Evolutionary conservation across 2,113 vertebrate species (phyloP).

Genomic region (Martes martes): DNA sequence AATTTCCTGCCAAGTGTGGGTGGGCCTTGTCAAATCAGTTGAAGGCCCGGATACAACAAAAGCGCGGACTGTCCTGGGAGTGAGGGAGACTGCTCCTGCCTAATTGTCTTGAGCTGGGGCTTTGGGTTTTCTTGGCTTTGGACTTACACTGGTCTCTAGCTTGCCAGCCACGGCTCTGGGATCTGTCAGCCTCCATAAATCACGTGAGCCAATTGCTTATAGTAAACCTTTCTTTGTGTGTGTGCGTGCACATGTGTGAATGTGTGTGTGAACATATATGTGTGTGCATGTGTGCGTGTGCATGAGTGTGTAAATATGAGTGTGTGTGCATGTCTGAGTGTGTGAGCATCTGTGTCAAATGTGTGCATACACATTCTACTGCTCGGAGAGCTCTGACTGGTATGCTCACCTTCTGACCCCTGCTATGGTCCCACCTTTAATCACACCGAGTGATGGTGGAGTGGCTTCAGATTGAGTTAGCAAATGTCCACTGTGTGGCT

Average conservation of each 20-base stretch:
- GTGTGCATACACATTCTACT: too few species aligned
- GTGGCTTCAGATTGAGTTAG: background rate
- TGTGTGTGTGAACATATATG: too few species aligned
- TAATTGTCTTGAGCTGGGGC: background rate
- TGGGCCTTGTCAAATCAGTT: background rate
- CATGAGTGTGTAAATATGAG: too few species aligned
- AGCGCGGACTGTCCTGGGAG: background rate
- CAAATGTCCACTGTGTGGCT: background rate
- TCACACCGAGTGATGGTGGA: background rate
- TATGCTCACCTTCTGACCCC: background rate
- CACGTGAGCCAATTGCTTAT: background rate
- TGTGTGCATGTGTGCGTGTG: rapidly evolving
- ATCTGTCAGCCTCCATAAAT: background rate
- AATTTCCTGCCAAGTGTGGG: background rate
- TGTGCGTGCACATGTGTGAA: background rate
- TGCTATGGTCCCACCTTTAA: background rate
- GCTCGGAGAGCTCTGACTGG: too few species aligned
- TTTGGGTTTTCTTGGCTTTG: background rate
- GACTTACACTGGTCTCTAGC: background rate
- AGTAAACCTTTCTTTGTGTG: background rate
- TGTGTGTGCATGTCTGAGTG: background rate
- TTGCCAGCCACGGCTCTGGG: background rate
- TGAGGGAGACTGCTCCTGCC: background rate
- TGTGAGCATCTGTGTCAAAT: background rate
- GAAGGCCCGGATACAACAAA: background rate